Evolutionary conservation across 2,113 vertebrate genomes (phyloP).

Genomic region (Osmerus mordax): DNA sequence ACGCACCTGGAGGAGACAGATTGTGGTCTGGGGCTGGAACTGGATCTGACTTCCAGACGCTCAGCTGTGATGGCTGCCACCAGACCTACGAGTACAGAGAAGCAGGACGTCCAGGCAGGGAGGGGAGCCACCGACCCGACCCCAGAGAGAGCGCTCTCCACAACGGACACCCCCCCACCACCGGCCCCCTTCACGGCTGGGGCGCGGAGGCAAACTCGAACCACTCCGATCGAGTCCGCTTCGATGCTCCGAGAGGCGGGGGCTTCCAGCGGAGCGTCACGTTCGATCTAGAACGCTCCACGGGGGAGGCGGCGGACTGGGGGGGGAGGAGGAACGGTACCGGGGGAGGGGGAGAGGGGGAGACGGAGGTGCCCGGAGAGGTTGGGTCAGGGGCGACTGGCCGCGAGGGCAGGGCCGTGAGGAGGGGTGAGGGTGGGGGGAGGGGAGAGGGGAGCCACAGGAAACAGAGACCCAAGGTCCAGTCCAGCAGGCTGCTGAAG

Average conservation of each 20-base stretch:
- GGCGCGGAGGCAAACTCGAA: constrained; percentile 22
- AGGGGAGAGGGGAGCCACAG: constrained; percentile 17
- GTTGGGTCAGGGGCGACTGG: constrained; percentile 10
- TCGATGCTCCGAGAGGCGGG: neutral
- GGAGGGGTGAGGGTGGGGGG: constrained; percentile 13
- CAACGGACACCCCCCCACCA: constrained; percentile 26
- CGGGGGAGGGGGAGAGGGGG: constrained; percentile 23
- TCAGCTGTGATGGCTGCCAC: constrained; percentile 53
- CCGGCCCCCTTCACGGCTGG: constrained; percentile 4
- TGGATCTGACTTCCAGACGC: constrained; percentile 7
- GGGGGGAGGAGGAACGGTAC: constrained; percentile 16
- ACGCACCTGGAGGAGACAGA: constrained; percentile 4
- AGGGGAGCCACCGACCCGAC: constrained; percentile 4
- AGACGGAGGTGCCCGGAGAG: constrained; percentile 14
- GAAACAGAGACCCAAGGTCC: constrained; percentile 31
- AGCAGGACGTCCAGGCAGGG: constrained; percentile 15
- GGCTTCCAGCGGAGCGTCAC: constrained; percentile 57
- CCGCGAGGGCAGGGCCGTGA: neutral
- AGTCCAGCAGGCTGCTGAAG: constrained; percentile 56
- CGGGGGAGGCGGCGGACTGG: constrained; percentile 10
- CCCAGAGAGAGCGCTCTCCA: constrained; percentile 8
- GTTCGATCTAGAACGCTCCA: constrained; percentile 61
- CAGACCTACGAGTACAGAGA: constrained; percentile 44
- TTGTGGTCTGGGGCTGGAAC: constrained; percentile 6
- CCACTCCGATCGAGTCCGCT: neutral